Conservation (phyloP, 2,888 invertebrate species). For the Ophion costatus region DNA sequence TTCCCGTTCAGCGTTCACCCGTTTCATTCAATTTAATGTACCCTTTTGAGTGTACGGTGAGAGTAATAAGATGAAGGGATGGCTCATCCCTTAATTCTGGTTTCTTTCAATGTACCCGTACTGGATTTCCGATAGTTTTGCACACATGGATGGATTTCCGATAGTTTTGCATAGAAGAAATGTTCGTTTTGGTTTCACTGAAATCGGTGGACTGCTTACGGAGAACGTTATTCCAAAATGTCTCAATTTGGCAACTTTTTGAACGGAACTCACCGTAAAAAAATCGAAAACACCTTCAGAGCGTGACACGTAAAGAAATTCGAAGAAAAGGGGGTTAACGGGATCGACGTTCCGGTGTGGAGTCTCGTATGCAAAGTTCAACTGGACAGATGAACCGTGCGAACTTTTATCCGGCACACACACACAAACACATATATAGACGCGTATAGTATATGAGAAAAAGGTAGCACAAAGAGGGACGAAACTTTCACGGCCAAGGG, state of each 20-base stretch:
- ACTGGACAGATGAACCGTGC: slow-evolving; percentile 39
- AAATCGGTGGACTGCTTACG: too few species aligned
- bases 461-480: slow-evolving; percentile 61
- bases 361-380: slow-evolving; percentile 20
- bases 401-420: slow-evolving; percentile 31
- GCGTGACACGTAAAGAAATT: background rate
- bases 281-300: background rate
- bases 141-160: too few species aligned
- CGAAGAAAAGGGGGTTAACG: slow-evolving; percentile 24
- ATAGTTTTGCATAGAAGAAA: too few species aligned
- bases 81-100: too few species aligned
- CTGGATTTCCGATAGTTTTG: too few species aligned
- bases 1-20: too few species aligned
- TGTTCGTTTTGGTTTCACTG: too few species aligned
- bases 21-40: too few species aligned
- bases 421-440: slow-evolving; percentile 4
- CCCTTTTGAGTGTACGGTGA: too few species aligned
- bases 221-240: too few species aligned
- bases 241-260: background rate
- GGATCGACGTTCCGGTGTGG: slow-evolving; percentile 15
- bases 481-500: slow-evolving; percentile 82
- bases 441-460: slow-evolving; percentile 25
- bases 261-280: background rate
- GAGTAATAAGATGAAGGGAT: too few species aligned
- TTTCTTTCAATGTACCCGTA: too few species aligned